These are phyloP conservation scores for Acronicta psi DNA, from an alignment of 2,888 invertebrate species.

Conservation along the genomic window DNA sequence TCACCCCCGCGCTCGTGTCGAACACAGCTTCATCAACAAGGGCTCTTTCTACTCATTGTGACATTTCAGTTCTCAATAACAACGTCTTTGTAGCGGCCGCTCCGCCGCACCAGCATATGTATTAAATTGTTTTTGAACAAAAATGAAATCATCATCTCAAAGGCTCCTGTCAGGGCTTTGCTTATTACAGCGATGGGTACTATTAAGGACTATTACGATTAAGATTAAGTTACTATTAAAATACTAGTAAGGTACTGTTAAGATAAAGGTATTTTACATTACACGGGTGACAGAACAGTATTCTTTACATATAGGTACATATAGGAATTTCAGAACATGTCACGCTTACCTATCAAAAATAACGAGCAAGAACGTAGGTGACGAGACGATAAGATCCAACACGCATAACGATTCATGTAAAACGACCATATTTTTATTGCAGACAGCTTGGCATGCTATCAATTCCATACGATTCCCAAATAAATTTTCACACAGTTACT, in stretches of 20 bases:
- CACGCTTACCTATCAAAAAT: conserved; percentile 53
- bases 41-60: conserved; percentile 85
- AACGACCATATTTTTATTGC: conserved; percentile 54
- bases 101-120: conserved; percentile 48
- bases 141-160: conserved; percentile 31
- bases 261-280: background rate
- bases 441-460: conserved; percentile 49
- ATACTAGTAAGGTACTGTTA: background rate
- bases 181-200: background rate
- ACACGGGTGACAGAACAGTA: background rate
- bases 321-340: conserved; percentile 33
- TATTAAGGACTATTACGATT: too few species aligned
- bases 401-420: conserved; percentile 37
- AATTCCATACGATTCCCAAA: conserved; percentile 51
- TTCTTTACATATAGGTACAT: conserved; percentile 1
- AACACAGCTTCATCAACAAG: conserved; percentile 88
- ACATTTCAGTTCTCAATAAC: conserved; percentile 76
- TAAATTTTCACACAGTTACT: conserved; percentile 51
- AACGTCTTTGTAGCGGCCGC: conserved; percentile 52
- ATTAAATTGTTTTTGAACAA: conserved; percentile 40
- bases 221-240: too few species aligned
- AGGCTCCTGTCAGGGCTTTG: conserved; percentile 2
- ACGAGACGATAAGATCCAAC: conserved; percentile 45
- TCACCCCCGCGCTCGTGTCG: conserved; percentile 79
- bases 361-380: conserved; percentile 52